phyloP scores from a whole-genome alignment of 2,888 invertebrate species.

The Pyrochroa serraticornis region DNA sequence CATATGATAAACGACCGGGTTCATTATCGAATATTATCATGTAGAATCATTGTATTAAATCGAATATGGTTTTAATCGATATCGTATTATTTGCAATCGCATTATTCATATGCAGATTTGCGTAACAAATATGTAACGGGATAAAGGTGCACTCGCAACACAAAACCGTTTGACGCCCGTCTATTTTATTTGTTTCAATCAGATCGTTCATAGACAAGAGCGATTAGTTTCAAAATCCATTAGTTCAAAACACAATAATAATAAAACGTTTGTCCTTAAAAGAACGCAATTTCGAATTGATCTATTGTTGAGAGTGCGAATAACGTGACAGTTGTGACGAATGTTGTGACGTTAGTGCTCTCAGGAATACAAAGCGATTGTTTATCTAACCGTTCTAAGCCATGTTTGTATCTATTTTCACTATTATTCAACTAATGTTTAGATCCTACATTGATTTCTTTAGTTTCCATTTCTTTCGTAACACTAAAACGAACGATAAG shows the following conservation, averaged over 20 bases:
- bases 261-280: constrained; percentile 20
- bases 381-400: constrained; percentile 27
- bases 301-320: constrained; percentile 27
- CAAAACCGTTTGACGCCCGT: neutral
- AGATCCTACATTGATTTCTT: constrained; percentile 9
- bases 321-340: constrained; percentile 31
- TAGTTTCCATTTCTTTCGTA: constrained; percentile 10
- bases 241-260: constrained; percentile 9
- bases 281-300: constrained; percentile 28
- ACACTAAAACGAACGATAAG: neutral
- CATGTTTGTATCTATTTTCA: constrained; percentile 12
- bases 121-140: constrained; percentile 2
- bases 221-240: constrained; percentile 5
- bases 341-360: constrained; percentile 30
- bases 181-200: neutral
- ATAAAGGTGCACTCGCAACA: neutral
- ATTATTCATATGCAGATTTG: constrained; percentile 9
- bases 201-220: neutral
- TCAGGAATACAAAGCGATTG: constrained; percentile 30
- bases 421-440: neutral
- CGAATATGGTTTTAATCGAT: constrained; percentile 26
- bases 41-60: constrained; percentile 13
- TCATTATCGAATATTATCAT: constrained; percentile 21
- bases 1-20: constrained; percentile 26
- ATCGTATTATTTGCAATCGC: constrained; percentile 12